These are phyloP conservation scores for Camptogramma bilineatum DNA, from an alignment of 2,888 invertebrate genomes.

Conservation along the genomic window DNA sequence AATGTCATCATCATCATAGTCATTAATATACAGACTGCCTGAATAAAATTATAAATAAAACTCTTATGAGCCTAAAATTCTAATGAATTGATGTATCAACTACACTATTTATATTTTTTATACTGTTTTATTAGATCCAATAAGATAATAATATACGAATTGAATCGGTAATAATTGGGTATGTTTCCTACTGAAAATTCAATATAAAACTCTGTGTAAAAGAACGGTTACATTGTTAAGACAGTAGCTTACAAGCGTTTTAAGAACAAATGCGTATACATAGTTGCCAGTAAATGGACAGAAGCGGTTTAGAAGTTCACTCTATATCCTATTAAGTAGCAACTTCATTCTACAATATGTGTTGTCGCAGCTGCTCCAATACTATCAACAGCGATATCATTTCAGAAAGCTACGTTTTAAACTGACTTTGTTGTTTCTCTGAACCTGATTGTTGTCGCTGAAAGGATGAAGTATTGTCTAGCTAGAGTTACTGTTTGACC, in stretches of 20 bases:
- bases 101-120: too few species aligned
- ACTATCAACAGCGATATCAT: constrained; percentile 27
- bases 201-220: background rate
- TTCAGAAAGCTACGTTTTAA: constrained; percentile 21
- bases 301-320: constrained; percentile 16
- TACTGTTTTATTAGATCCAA: too few species aligned
- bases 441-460: too few species aligned
- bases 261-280: constrained; percentile 8
- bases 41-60: too few species aligned
- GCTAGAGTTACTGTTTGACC: too few species aligned
- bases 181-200: background rate
- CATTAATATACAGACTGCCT: too few species aligned
- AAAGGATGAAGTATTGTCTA: too few species aligned
- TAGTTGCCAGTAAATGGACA: constrained; percentile 10
- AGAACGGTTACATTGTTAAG: background rate
- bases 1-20: too few species aligned
- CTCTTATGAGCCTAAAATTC: too few species aligned
- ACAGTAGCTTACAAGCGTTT: background rate
- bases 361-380: constrained; percentile 21
- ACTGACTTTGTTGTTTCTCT: background rate
- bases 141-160: too few species aligned
- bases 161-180: too few species aligned
- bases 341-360: constrained; percentile 16
- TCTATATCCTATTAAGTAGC: constrained; percentile 21
- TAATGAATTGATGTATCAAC: too few species aligned